These are phyloP conservation scores for Leptinotarsa texana DNA, from an alignment of 1,140 invertebrate species.

Conservation along the genomic window DNA sequence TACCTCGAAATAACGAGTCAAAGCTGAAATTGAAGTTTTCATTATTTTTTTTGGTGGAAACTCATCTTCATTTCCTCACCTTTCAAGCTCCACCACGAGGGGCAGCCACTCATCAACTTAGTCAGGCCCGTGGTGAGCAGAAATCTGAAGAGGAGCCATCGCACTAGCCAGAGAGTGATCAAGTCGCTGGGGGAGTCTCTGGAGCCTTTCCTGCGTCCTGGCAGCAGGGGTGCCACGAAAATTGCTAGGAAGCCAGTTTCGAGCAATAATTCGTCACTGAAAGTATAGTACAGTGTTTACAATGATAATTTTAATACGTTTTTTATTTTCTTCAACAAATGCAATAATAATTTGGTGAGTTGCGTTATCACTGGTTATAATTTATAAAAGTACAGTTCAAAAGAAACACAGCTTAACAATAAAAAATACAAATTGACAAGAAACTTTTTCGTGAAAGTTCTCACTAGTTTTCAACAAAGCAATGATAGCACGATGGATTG, in stretches of 20 bases:
- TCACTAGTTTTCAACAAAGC: too few relatives aligned
- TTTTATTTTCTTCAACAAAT: too few relatives aligned
- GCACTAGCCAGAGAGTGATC: constrained; percentile 73
- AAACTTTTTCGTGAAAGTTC: too few relatives aligned
- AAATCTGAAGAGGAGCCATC: constrained; percentile 79
- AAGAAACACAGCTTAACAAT: neutral
- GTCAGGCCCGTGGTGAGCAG: constrained; percentile 77
- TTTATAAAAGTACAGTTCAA: neutral
- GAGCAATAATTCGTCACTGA: constrained; percentile 76
- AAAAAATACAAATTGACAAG: neutral
- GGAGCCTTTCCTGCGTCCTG: constrained; percentile 52
- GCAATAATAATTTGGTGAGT: too few relatives aligned
- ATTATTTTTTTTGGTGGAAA: neutral
- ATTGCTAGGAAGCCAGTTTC: constrained; percentile 79
- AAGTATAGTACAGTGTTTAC: constrained; percentile 37
- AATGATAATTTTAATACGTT: too few relatives aligned
- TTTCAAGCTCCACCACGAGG: constrained; percentile 80
- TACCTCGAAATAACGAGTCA: constrained; percentile 77
- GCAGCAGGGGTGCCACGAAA: constrained; percentile 67
- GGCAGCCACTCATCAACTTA: constrained; percentile 77
- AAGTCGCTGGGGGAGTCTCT: constrained; percentile 58
- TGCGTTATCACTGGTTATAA: neutral
- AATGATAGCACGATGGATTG: too few relatives aligned
- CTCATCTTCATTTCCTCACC: constrained; percentile 58
- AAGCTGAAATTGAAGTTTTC: constrained; percentile 59